Evolutionary conservation across 2,888 invertebrate species (phyloP), one percentile per base, ranked within the genome.

Genomic region (Barypeithes pellucidus): DNA sequence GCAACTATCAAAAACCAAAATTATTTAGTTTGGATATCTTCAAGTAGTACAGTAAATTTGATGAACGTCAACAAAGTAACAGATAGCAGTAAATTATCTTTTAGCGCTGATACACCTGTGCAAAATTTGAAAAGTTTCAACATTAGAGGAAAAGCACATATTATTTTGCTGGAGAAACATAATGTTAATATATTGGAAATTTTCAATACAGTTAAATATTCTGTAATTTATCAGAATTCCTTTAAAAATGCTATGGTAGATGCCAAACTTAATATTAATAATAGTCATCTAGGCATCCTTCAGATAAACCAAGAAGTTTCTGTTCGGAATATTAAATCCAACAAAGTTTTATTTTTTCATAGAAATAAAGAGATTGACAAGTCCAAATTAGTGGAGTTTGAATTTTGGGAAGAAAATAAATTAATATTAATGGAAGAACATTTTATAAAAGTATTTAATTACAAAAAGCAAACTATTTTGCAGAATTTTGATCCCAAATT

Each of bases 401-500:
- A 76, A 39, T 78, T 79, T 69, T 39, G 74, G 7, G 61, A 78
- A 41, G 57, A 77, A 41, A 76, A 73, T 62, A 69, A 54, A 39
- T 50, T 79, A 3, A n/a, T 79, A 22, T 20, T 79, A 47, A 76
- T 80, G 60, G 70, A 79, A 66, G 71, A 76, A 41, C 75, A 68
- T 70, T 47, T 3, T 52, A 41, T 81, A 33, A 67, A 75, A 62
- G 12, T 79, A 16, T 59, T 79, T 54, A 76, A 81, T 73, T 74
- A 69, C 14, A 50, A 75, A 16, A 66, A 50, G 22, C 65, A 75
- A n/a, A 71, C 29, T 7, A 39, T 74, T 54, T 69, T 73, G 59
- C 59, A 70, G 14, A 59, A 50, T 22, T 76, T 78, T 62, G 76
- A 80, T 36, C 79, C 78, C 11, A 67, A 80, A 61, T 52, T 81